Evolutionary conservation across 1,140 invertebrate genomes (phyloP), one percentile per base, ranked within the genome.

Genomic region (Dendroctonus valens): DNA sequence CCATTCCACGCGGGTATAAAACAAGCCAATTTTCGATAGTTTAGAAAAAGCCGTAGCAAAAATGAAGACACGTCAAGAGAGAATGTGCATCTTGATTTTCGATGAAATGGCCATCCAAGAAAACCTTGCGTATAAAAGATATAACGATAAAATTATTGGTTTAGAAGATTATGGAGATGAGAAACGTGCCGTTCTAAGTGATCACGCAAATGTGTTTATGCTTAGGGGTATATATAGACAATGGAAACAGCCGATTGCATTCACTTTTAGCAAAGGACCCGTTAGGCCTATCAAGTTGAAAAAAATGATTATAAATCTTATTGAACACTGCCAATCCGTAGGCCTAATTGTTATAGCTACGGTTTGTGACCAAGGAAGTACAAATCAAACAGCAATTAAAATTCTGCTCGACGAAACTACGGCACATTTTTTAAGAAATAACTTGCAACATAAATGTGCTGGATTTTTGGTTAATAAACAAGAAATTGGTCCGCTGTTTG

Each of bases 121-220:
- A 9, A 11, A 7, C 12, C 6, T 71, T 26, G 37, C 48, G 7
- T 69, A 68, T 48, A 61, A 65, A 42, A 12, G 11, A 26, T 57
- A 42, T 6, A n/a, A 26, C 12, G 48, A 66, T 14, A 11, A 38
- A 5, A 60, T 69, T 41, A 65, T 59, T 48, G 76, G 74, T 1
- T 68, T 75, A 50, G 62, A 74, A 9, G 57, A 64, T 41, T 69
- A 72, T 64, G 75, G 74, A 12, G 15, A 59, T 26, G 41, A 60
- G 55, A 64, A 48, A 41, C 41, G 8, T 53, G 5, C 46, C 42
- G 54, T 67, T 26, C 69, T 69, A 59, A 76, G 74, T 6, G 68
- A 77, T 49, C 71, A 77, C 67, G 74, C 70, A 0, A 69, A 69
- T 57, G 76, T 77, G 7, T 77, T 75, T 53, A 75, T 78, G 71